Conservation (phyloP, 2,113 vertebrate species). For the Siniperca chuatsi region DNA sequence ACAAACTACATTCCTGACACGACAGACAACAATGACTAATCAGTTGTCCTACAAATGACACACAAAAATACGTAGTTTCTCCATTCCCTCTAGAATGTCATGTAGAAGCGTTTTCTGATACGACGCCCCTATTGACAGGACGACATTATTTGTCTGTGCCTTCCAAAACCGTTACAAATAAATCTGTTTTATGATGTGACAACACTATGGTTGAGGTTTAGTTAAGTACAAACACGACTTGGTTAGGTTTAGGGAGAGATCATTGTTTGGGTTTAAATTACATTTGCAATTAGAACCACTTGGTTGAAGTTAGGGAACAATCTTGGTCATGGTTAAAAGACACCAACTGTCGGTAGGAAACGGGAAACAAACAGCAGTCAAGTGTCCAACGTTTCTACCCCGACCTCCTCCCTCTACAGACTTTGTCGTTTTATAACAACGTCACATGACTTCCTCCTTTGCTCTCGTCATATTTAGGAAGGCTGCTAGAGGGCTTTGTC, state of each 20-base stretch:
- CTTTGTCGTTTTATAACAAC: no score
- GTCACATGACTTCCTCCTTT: background rate
- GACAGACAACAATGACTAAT: slow-evolving; percentile 39
- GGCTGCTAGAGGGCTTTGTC: background rate
- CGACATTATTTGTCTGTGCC: background rate
- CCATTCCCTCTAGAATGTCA: background rate
- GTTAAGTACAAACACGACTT: no score
- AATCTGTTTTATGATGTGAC: no score
- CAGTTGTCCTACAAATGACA: background rate
- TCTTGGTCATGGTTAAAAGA: background rate
- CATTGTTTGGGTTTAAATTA: no score
- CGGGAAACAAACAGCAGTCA: background rate
- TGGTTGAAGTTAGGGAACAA: background rate
- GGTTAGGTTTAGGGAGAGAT: no score
- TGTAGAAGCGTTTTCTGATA: background rate
- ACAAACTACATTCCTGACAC: slow-evolving; percentile 26
- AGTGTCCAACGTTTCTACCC: background rate
- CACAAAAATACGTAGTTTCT: background rate
- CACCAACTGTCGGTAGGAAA: background rate
- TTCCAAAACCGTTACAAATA: no score
- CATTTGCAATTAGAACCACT: background rate
- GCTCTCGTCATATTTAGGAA: slow-evolving; percentile 1
- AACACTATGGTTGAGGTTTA: no score
- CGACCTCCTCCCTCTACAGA: no score
- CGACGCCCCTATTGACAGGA: background rate